These are phyloP conservation scores for Dolichomitus sp. DNA, from an alignment of 2,888 invertebrate species.

Conservation along the genomic window DNA sequence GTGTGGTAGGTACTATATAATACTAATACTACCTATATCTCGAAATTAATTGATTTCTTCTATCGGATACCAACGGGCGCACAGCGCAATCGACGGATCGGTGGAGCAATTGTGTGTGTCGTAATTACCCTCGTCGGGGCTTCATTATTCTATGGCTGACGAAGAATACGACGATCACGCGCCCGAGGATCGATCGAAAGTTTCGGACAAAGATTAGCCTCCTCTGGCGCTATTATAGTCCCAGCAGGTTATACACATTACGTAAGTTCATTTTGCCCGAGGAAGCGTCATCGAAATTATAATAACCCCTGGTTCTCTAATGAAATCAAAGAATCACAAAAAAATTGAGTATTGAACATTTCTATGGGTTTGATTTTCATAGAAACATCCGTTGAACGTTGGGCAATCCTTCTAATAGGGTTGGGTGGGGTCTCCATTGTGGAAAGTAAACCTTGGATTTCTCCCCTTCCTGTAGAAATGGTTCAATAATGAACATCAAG, in stretches of 20 bases:
- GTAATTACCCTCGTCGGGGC: slow-evolving; percentile 65
- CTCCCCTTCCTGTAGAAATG: background rate
- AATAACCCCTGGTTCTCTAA: slow-evolving; percentile 23
- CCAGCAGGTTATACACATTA: slow-evolving; percentile 36
- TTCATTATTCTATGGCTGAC: slow-evolving; percentile 62
- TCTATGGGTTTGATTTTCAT: background rate
- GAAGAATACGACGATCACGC: slow-evolving; percentile 50
- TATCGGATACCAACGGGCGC: slow-evolving; percentile 54
- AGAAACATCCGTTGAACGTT: background rate
- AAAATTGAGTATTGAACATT: background rate
- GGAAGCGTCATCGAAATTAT: slow-evolving; percentile 48
- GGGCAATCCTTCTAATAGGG: background rate
- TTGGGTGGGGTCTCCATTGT: background rate
- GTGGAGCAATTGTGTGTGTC: slow-evolving; percentile 64
- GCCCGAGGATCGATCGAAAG: slow-evolving; percentile 64
- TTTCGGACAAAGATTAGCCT: slow-evolving; percentile 63
- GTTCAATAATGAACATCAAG: background rate
- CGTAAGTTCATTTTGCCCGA: slow-evolving; percentile 44
- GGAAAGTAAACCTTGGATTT: background rate
- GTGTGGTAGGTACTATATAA: background rate
- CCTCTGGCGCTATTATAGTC: slow-evolving; percentile 52
- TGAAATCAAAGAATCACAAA: slow-evolving; percentile 17
- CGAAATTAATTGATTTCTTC: slow-evolving; percentile 70
- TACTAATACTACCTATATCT: slow-evolving; percentile 46
- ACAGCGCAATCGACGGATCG: slow-evolving; percentile 63